A percentile compares a stretch with the other conserved stretches of the same genome.
Evolutionary conservation across 2,888 invertebrate species (phyloP).

Genomic region (Idaea biselata): DNA sequence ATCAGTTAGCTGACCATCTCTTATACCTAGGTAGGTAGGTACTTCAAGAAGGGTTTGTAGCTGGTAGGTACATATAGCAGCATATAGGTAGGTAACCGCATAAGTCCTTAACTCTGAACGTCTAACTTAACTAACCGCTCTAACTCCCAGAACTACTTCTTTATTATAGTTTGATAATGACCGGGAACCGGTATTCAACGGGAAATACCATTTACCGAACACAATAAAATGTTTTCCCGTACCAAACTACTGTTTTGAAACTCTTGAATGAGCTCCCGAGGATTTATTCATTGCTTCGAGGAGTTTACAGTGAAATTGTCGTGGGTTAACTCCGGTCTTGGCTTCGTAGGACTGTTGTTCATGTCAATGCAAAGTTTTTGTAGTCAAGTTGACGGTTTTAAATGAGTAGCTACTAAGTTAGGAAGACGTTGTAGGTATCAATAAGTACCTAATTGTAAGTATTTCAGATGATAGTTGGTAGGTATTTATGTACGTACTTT

Average conservation of each 20-base stretch:
- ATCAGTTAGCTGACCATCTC: too few species aligned
- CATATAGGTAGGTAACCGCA: not conserved
- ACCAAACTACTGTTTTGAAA: constrained; percentile 36
- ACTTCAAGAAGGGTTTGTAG: too few species aligned
- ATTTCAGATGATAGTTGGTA: too few species aligned
- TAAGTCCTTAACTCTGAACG: not conserved
- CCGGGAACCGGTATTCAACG: constrained; percentile 26
- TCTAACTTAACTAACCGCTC: too few species aligned
- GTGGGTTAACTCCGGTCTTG: constrained; percentile 18
- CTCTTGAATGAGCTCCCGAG: constrained; percentile 27
- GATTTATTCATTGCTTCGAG: constrained; percentile 32
- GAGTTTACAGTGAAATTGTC: constrained; percentile 21
- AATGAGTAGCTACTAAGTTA: not conserved
- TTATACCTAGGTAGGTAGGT: too few species aligned
- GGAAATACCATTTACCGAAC: constrained; percentile 28
- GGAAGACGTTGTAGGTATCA: not conserved
- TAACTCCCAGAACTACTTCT: constrained; percentile 11
- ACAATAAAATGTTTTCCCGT: constrained; percentile 37
- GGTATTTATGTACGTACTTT: too few species aligned
- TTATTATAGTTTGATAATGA: constrained; percentile 28
- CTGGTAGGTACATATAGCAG: not conserved
- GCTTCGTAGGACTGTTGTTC: constrained; percentile 5
- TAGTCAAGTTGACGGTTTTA: constrained; percentile 3
- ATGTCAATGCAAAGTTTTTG: constrained; percentile 18
- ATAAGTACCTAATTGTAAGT: too few species aligned